Base-by-base conservation (phyloP, 1,140 invertebrate genomes). In the Lepidurus arcticus region DNA sequence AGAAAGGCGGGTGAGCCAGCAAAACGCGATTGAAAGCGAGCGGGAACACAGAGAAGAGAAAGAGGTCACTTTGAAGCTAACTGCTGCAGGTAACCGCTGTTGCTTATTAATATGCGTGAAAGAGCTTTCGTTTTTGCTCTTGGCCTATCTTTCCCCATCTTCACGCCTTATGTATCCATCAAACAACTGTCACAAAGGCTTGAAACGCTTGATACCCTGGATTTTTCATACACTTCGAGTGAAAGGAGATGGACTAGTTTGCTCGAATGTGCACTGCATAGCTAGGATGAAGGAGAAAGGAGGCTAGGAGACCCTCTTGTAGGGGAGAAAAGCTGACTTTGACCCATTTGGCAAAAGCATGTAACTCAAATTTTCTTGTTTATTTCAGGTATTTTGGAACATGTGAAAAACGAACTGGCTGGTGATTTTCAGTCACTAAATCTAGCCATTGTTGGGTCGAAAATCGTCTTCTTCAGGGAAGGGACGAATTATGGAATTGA, bases 401-500 rank as follows among this genome's bases (percentile, higher is more conserved):
- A 65, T 65, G 1, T 65, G 34, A 34, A 34, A 34, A 34, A 34
- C 34, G 34, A 34, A 34, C 3, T 34, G 34, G 2, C 34, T 34
- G 34, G 34, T 34, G 34, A 34, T 34, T 34, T 34, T 34, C 34
- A 34, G 34, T 34, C 34, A 34, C 34, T 34, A 34, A 34, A 34
- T 4, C 34, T 65, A 65, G 53, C 53, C 53, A n/a, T 65, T 65
- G 53, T 65, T 65, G 13, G 53, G 53, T 65, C 16, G 53, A 21
- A 65, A 65, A 16, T 65, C 53, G 2, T 65, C 53, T 16, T 65
- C 53, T 21, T 65, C 53, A 21, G 53, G 76, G 73, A 78, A 78
- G 34, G 78, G 78, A 11, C 44, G 73, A 34, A 43, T 34, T 45
- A 43, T 24, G n/a, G 65, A 42, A 74, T 80, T 80, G 13, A 65